These are phyloP conservation scores for Sogatella furcifera DNA, from an alignment of 1,140 invertebrate species.

Conservation along the genomic window DNA sequence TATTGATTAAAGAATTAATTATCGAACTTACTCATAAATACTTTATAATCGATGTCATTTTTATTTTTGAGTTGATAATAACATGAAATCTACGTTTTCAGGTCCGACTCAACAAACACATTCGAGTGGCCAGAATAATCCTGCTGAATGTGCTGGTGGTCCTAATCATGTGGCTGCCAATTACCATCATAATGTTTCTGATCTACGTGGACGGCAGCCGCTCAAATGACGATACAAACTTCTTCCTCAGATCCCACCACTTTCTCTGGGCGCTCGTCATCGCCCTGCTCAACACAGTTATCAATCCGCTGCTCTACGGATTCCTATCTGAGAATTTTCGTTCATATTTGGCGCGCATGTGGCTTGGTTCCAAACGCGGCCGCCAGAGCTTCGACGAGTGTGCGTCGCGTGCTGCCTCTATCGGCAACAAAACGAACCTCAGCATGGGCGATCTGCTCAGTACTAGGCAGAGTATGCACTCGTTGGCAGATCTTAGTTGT, in stretches of 20 bases:
- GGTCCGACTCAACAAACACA: slow-evolving; percentile 40
- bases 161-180: slow-evolving; percentile 47
- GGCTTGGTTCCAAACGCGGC: slow-evolving; percentile 19
- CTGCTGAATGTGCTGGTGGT: slow-evolving; percentile 45
- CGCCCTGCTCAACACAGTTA: slow-evolving; percentile 56
- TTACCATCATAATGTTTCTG: slow-evolving; percentile 41
- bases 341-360: slow-evolving; percentile 38
- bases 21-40: too few relatives aligned
- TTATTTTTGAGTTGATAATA: too few relatives aligned
- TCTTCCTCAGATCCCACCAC: slow-evolving; percentile 37
- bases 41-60: too few relatives aligned
- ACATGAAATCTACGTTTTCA: too few relatives aligned
- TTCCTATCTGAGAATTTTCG: slow-evolving; percentile 66
- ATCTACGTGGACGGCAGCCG: slow-evolving; percentile 45
- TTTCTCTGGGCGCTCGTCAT: slow-evolving; percentile 45
- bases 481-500: too few relatives aligned
- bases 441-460: too few relatives aligned
- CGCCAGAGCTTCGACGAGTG: not conserved
- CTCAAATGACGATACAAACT: slow-evolving; percentile 36
- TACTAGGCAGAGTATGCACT: too few relatives aligned
- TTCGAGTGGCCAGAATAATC: slow-evolving; percentile 42
- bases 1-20: too few relatives aligned
- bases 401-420: not conserved
- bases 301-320: slow-evolving; percentile 70
- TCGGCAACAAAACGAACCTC: too few relatives aligned